Conservation (phyloP, 2,888 invertebrate species). For the Drosophila infuscata region DNA sequence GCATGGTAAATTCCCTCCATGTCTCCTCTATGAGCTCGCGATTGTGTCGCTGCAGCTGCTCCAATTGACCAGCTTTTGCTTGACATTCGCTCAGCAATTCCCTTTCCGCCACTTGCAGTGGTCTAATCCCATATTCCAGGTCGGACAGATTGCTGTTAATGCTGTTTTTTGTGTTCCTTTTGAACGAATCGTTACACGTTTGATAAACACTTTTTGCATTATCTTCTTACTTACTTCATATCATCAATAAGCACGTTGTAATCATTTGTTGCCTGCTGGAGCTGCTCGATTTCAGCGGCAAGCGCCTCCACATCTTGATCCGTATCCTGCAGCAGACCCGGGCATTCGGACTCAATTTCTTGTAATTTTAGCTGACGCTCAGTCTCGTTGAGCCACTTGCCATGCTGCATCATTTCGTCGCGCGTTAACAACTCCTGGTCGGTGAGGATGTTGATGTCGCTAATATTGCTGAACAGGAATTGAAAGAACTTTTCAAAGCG, state of each 20-base stretch:
- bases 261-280: constrained; percentile 62
- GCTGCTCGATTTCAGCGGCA: constrained; percentile 53
- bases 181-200: neutral
- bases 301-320: constrained; percentile 67
- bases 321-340: constrained; percentile 70
- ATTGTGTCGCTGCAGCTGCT: constrained; percentile 80
- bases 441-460: constrained; percentile 81
- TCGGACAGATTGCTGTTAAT: constrained; percentile 62
- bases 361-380: constrained; percentile 65
- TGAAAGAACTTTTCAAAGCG: constrained; percentile 82
- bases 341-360: constrained; percentile 73
- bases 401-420: constrained; percentile 64
- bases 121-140: constrained; percentile 64
- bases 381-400: constrained; percentile 57
- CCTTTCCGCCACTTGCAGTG: constrained; percentile 61
- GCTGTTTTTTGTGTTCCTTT: constrained; percentile 59
- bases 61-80: constrained; percentile 70
- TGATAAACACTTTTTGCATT: neutral
- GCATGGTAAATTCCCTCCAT: constrained; percentile 66
- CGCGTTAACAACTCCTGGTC: constrained; percentile 79
- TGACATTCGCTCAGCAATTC: constrained; percentile 57
- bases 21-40: constrained; percentile 69
- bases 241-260: constrained; percentile 69
- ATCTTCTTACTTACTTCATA: constrained; percentile 71
- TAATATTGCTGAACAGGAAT: constrained; percentile 80